Evolutionary conservation across 2,888 invertebrate species (phyloP).

Genomic region (Ichneumoninae sp.): DNA sequence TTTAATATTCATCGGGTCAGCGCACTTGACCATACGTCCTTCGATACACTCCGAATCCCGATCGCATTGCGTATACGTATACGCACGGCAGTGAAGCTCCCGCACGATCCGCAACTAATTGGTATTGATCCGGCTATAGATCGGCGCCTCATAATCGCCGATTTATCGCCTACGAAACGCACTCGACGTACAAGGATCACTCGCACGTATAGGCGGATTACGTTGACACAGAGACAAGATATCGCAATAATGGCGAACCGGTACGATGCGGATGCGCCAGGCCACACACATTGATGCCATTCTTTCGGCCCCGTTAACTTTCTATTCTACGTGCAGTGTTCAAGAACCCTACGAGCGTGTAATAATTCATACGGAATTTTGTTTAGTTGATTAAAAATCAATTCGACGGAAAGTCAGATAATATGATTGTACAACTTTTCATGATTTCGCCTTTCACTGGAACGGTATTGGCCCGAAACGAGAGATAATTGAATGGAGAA

Average conservation of each 20-base stretch:
- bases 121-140: conserved; percentile 69
- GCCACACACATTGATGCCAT: not conserved
- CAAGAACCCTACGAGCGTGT: not conserved
- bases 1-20: conserved; percentile 76
- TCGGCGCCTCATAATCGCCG: conserved; percentile 69
- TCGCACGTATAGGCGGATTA: not conserved
- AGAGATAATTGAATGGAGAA: not conserved
- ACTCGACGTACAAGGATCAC: conserved; percentile 36
- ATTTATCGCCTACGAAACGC: conserved; percentile 69
- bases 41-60: conserved; percentile 74
- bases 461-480: not conserved
- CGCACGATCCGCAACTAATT: conserved; percentile 69
- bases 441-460: too few relatives aligned
- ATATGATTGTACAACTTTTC: too few relatives aligned
- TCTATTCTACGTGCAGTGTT: too few relatives aligned
- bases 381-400: too few relatives aligned
- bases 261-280: conserved; percentile 9
- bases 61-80: conserved; percentile 20
- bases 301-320: not conserved
- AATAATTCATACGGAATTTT: too few relatives aligned
- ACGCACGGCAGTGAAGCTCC: not conserved
- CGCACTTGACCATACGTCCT: conserved; percentile 69
- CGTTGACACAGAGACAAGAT: not conserved
- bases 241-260: not conserved
- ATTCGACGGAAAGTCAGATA: too few relatives aligned